phyloP scores from a whole-genome alignment of 2,113 vertebrate genomes.

The Hippolais icterina region DNA sequence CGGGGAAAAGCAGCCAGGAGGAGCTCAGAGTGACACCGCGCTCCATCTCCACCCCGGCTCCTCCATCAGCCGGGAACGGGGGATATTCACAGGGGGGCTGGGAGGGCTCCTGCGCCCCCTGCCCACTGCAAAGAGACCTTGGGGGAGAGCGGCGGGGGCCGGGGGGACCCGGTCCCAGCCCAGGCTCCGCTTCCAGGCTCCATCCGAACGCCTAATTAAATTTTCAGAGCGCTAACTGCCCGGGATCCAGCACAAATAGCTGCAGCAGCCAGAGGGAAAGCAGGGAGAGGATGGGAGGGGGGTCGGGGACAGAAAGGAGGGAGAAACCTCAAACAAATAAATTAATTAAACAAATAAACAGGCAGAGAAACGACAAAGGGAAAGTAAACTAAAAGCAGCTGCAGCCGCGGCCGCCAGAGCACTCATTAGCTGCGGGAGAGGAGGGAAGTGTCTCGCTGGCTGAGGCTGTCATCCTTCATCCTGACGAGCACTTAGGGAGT shows the following conservation, averaged over 20 bases:
- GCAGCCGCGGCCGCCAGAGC: slow-evolving; percentile 55
- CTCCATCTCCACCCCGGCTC: not conserved
- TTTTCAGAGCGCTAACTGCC: slow-evolving; percentile 20
- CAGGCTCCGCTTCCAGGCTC: not conserved
- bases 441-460: slow-evolving; percentile 75
- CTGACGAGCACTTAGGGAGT: slow-evolving; percentile 80
- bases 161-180: not conserved
- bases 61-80: not conserved
- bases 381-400: not conserved
- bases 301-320: not conserved
- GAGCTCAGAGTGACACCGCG: accelerated
- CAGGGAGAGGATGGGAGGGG: not conserved
- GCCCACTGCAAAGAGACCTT: accelerated
- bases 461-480: slow-evolving; percentile 77
- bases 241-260: slow-evolving; percentile 30
- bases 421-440: slow-evolving; percentile 68
- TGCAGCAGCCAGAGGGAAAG: not conserved
- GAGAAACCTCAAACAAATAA: not conserved
- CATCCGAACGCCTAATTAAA: slow-evolving; percentile 15
- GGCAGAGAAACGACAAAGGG: not conserved
- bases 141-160: accelerated
- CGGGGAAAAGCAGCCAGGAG: not conserved
- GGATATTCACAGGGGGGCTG: not conserved
- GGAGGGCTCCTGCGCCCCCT: not conserved
- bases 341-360: slow-evolving; percentile 1